Evolutionary conservation across 2,888 invertebrate species (phyloP), one percentile per base, ranked within the genome.

Genomic region (Drosophila eohydei): DNA sequence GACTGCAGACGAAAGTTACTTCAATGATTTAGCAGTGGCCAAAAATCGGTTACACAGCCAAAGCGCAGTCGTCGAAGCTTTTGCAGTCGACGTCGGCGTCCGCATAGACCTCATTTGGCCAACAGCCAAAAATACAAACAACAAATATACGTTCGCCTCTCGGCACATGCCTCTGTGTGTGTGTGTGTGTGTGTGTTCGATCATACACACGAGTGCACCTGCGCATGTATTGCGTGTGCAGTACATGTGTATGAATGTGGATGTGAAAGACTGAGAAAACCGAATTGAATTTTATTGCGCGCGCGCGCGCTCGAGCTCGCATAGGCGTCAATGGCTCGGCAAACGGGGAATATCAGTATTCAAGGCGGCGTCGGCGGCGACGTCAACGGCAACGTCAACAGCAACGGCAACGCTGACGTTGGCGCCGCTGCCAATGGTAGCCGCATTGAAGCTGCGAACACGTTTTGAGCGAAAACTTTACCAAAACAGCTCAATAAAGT

Each of bases 1-100:
- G 93, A 93, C 91, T 92, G 91, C 91, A 92, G 92, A 92, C 92
- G 91, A 91, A 91, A 90, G 92, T 92, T 86, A 88, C 89, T 89
- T 81, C 90, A 83, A 83, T 83, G 91, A 91, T 91, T 91, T 91
- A 92, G 91, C 91, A 90, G 91, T 89, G 90, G 83, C 91, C 89
- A 89, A 91, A 84, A 90, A 88, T 84, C 78, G 83, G 80, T 90
- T 90, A 82, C 89, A 88, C 86, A 80, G 80, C 75, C 71, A 69
- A 74, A 67, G 65, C 71, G 78, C 71, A 78, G 80, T 44, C 66
- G 68, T 41, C 57, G 79, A 81, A 83, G 81, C 81, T 83, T 78
- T 82, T 61, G 68, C 72, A 50, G 71, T 71, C 65, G 63, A 32
- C 78, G 71, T 67, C 65, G 65, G 21, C 72, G 68, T 58, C 32